A percentile compares a stretch with the other conserved stretches of the same genome.
phyloP scores from a whole-genome alignment of 2,797 vertebrate species.

The Odontamblyopus lacepedii region DNA sequence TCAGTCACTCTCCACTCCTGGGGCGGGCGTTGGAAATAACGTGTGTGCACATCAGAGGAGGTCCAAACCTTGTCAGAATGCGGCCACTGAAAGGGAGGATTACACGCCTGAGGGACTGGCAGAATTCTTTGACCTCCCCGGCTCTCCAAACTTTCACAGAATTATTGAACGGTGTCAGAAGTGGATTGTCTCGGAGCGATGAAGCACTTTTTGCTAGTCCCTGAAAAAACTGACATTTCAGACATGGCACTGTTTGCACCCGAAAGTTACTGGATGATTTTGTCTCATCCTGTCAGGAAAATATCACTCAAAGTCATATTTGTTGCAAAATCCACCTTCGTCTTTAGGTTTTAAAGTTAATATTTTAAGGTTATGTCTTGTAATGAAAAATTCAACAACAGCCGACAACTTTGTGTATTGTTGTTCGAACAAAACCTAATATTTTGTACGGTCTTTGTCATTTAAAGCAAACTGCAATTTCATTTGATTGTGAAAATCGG shows the following conservation, averaged over 20 bases:
- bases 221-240: constrained; percentile 30
- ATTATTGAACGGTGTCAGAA: constrained; percentile 16
- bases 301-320: no score
- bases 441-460: no score
- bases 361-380: no score
- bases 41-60: constrained; percentile 10
- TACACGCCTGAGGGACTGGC: constrained; percentile 25
- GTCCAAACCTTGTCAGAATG: constrained; percentile 20
- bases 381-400: no score
- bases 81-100: constrained; percentile 23
- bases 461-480: no score
- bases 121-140: constrained; percentile 21
- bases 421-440: no score
- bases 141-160: constrained; percentile 30
- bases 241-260: constrained; percentile 18
- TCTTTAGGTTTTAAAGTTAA: no score
- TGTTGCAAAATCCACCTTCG: no score
- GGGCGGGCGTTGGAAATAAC: neutral
- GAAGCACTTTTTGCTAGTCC: constrained; percentile 19
- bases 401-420: no score
- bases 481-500: no score
- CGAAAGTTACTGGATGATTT: constrained; percentile 30
- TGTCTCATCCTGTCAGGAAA: neutral
- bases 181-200: constrained; percentile 21
- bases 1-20: neutral